Conservation (phyloP, 2,797 vertebrate genomes). For the Notoglanidium macrostoma region DNA sequence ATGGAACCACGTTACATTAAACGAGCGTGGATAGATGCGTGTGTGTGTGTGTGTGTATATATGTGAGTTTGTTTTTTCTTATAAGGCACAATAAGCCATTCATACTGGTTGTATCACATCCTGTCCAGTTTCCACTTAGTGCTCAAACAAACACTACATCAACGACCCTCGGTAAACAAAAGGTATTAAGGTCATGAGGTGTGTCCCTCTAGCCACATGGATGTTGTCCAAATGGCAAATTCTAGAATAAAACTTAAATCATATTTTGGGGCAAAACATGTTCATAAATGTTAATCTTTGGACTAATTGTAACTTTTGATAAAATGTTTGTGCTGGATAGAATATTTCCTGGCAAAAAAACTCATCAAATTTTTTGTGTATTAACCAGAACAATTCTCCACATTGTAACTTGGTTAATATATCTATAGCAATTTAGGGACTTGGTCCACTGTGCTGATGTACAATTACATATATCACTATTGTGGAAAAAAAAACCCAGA, state of each 20-base stretch:
- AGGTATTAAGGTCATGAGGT: constrained; percentile 42
- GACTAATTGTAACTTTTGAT: neutral
- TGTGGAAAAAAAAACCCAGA: neutral
- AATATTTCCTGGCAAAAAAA: neutral
- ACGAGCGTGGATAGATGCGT: neutral
- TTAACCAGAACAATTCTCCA: neutral
- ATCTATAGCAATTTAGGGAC: neutral
- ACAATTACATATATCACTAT: neutral
- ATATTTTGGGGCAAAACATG: neutral
- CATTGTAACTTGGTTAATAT: neutral
- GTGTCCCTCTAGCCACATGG: constrained; percentile 34
- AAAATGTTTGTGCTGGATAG: neutral
- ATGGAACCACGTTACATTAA: constrained; percentile 18
- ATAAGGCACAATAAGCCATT: constrained; percentile 59
- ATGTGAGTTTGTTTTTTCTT: constrained; percentile 46
- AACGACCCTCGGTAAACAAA: constrained; percentile 38
- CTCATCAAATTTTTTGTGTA: neutral
- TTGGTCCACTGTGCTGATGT: neutral
- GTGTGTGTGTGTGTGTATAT: constrained; percentile 25
- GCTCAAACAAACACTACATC: constrained; percentile 40
- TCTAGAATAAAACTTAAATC: constrained; percentile 39
- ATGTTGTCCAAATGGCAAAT: constrained; percentile 21
- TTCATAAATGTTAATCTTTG: neutral
- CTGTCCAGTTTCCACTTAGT: constrained; percentile 48
- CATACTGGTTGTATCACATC: constrained; percentile 57